phyloP scores from a whole-genome alignment of 92 coral and sea anemone species.

The Metridium senile region DNA sequence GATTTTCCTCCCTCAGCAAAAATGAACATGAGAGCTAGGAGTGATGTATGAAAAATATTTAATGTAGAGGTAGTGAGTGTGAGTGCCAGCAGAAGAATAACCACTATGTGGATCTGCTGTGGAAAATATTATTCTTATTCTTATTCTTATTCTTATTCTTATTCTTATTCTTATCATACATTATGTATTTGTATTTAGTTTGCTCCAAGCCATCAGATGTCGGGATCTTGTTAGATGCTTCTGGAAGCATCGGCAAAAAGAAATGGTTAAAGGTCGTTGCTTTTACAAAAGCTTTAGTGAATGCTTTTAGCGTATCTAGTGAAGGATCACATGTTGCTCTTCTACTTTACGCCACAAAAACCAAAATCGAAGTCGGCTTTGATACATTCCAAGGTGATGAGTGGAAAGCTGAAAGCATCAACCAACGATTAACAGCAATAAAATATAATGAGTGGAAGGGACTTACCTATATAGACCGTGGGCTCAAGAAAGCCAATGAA shows the following conservation, averaged over 20 bases:
- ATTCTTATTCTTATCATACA: no score
- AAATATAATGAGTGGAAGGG: conserved; percentile 38
- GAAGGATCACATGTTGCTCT: conserved; percentile 31
- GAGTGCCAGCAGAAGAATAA: no score
- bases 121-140: no score
- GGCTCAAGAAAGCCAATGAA: conserved; percentile 31
- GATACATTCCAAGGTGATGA: conserved; percentile 28
- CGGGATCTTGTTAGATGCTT: conserved; percentile 58
- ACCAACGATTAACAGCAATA: conserved; percentile 16
- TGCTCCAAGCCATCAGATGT: conserved; percentile 58
- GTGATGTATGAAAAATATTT: no score
- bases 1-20: no score
- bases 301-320: conserved; percentile 35
- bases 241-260: conserved; percentile 51
- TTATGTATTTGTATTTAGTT: conserved; percentile 8
- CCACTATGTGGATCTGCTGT: no score
- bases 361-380: conserved; percentile 25
- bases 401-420: conserved; percentile 30
- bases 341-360: conserved; percentile 30
- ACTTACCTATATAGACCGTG: conserved; percentile 41
- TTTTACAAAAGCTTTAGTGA: conserved; percentile 23
- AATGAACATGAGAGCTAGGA: no score
- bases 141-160: no score
- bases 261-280: conserved; percentile 29
- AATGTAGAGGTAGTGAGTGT: no score